A percentile compares a stretch with the other conserved stretches of the same genome.
Evolutionary conservation across 2,113 vertebrate species (phyloP).

Genomic region (Apteryx owenii): DNA sequence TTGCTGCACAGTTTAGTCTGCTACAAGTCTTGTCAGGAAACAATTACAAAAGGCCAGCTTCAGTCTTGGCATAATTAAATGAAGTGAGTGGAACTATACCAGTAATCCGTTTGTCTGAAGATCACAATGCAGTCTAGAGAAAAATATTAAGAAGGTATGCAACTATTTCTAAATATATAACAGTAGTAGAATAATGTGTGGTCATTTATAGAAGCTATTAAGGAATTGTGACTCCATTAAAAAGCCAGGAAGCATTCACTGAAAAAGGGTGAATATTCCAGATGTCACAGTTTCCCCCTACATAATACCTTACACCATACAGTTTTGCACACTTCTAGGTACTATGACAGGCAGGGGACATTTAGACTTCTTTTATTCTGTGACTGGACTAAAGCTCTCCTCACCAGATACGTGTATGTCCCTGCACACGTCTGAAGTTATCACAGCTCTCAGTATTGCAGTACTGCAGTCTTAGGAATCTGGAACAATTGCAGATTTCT

Average conservation of each 20-base stretch:
- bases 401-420: not conserved
- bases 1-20: not conserved
- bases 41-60: not conserved
- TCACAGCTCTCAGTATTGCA: not conserved
- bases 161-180: not conserved
- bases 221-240: not conserved
- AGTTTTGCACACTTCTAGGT: not conserved
- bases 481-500: not conserved
- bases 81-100: not conserved
- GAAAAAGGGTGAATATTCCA: not conserved
- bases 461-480: not conserved
- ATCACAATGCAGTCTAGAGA: not conserved
- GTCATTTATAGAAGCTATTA: not conserved
- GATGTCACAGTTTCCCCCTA: not conserved
- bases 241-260: not conserved
- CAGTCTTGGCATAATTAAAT: not conserved
- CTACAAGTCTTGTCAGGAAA: conserved; percentile 5
- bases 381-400: not conserved
- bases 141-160: not conserved
- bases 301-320: not conserved
- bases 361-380: not conserved
- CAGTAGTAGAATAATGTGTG: not conserved
- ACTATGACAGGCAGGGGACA: not conserved
- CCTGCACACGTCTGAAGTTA: rapidly evolving
- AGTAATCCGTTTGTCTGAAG: not conserved